These are phyloP conservation scores for Ictalurus furcatus DNA, from an alignment of 2,113 vertebrate species.

Conservation along the genomic window DNA sequence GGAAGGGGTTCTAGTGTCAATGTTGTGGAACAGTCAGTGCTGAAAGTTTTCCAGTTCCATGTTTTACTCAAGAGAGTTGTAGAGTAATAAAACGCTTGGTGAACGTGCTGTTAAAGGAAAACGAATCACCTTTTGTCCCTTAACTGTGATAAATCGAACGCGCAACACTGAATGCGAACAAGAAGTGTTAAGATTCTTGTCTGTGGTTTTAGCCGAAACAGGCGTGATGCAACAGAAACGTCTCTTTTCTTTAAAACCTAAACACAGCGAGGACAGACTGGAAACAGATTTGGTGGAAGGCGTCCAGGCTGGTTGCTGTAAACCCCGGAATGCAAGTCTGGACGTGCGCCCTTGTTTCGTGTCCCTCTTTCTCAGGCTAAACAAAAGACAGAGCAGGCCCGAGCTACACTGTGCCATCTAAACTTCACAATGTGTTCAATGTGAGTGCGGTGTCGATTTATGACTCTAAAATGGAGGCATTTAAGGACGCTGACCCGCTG, in stretches of 20 bases:
- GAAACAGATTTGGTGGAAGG: no score
- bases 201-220: background rate
- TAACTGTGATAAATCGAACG: background rate
- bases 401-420: background rate
- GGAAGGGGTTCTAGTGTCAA: background rate
- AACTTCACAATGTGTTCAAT: slow-evolving; percentile 36
- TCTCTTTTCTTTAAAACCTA: background rate
- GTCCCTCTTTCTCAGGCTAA: background rate
- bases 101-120: background rate
- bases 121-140: background rate
- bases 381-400: background rate
- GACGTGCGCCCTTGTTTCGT: background rate
- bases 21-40: background rate
- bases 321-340: slow-evolving; percentile 22
- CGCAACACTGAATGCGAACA: background rate
- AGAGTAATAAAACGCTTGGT: background rate
- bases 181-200: background rate
- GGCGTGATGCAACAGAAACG: background rate
- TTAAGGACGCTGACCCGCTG: background rate
- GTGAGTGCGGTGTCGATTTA: background rate
- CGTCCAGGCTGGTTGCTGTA: background rate
- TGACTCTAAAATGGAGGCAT: slow-evolving; percentile 4
- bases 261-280: background rate
- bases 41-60: background rate
- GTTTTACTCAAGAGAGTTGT: background rate